phyloP scores from a whole-genome alignment of 2,113 vertebrate species.

The Leptobrachium ailaonicum region DNA sequence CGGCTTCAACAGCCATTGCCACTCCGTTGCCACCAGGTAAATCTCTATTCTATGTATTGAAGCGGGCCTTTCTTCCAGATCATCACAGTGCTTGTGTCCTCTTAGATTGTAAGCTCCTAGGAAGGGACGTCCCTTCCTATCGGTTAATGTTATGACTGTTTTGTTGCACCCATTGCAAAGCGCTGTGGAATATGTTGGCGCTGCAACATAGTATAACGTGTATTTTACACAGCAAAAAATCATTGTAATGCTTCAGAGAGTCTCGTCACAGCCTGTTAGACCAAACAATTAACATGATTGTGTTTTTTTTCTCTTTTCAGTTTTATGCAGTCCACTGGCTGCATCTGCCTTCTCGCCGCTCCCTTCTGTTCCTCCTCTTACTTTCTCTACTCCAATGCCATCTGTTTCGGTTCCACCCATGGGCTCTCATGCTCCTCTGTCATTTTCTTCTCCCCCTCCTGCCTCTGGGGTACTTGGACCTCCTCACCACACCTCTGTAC shows the following conservation, averaged over 20 bases:
- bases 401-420: constrained; percentile 57
- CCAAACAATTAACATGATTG: neutral
- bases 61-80: too few species aligned
- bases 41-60: neutral
- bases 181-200: too few species aligned
- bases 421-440: constrained; percentile 56
- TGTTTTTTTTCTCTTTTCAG: constrained; percentile 52
- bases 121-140: too few species aligned
- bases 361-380: constrained; percentile 54
- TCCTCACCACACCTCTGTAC: constrained; percentile 34
- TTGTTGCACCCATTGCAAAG: too few species aligned
- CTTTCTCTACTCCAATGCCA: constrained; percentile 59
- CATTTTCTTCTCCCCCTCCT: constrained; percentile 57
- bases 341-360: constrained; percentile 52
- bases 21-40: constrained; percentile 72
- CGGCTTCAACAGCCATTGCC: constrained; percentile 48
- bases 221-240: too few species aligned
- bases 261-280: too few species aligned
- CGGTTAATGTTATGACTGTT: too few species aligned
- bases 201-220: too few species aligned
- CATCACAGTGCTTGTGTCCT: too few species aligned
- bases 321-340: constrained; percentile 59
- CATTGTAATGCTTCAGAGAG: too few species aligned
- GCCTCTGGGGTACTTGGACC: constrained; percentile 45
- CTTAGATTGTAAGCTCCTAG: too few species aligned